A percentile compares a stretch with the other conserved stretches of the same genome.
Conservation (phyloP, 35 echinoderm and acorn worm genomes). For the Lytechinus variegatus region DNA sequence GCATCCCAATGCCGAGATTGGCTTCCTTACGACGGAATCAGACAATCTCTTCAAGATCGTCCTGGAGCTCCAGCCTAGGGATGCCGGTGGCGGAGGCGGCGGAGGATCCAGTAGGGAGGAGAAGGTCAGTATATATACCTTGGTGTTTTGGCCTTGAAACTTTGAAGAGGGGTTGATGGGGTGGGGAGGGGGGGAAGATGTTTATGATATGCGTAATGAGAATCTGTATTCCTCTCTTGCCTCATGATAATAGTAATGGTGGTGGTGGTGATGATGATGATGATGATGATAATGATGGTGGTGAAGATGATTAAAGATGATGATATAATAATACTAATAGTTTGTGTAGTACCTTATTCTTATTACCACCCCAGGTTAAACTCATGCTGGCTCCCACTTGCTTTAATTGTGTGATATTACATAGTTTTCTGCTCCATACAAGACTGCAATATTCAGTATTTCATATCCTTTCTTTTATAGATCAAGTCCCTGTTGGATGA, state of each 20-base stretch:
- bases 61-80: constrained; percentile 96
- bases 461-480: constrained; percentile 40
- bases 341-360: too few relatives aligned
- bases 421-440: neutral
- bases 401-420: neutral
- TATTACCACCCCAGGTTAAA: too few relatives aligned
- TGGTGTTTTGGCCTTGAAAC: too few relatives aligned
- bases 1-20: constrained; percentile 99
- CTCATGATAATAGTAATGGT: too few relatives aligned
- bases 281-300: too few relatives aligned
- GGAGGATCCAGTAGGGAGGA: constrained; percentile 92
- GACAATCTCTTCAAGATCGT: constrained; percentile 99
- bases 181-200: too few relatives aligned
- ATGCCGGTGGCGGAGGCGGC: constrained; percentile 79
- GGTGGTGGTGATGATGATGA: too few relatives aligned
- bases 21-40: constrained; percentile 94
- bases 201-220: too few relatives aligned
- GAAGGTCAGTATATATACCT: constrained; percentile 62
- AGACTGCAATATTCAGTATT: neutral
- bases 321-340: too few relatives aligned
- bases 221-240: too few relatives aligned
- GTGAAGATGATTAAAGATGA: too few relatives aligned
- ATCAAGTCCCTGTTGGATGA: constrained; percentile 92
- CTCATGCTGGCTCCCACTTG: neutral
- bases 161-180: too few relatives aligned